phyloP scores from a whole-genome alignment of 1,140 invertebrate species.

The Formica selysi region DNA sequence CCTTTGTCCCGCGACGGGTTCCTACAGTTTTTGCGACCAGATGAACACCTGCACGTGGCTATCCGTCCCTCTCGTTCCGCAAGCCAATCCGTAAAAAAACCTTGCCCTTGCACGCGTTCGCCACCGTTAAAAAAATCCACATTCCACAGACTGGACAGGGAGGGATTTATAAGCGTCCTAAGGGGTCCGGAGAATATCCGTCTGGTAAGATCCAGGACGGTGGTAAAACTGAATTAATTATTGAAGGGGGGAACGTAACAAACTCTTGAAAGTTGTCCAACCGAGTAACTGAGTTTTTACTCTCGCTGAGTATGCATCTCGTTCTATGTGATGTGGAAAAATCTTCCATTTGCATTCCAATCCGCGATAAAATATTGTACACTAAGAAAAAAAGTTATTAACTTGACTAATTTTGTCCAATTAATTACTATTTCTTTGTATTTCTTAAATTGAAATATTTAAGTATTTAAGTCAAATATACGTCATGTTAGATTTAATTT shows the following conservation, averaged over 20 bases:
- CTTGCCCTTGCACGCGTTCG: slow-evolving; percentile 82
- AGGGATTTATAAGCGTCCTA: slow-evolving; percentile 77
- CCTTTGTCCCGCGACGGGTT: slow-evolving; percentile 74
- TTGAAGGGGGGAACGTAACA: slow-evolving; percentile 36
- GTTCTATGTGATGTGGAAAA: neutral
- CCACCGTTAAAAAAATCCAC: slow-evolving; percentile 77
- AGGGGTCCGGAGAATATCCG: slow-evolving; percentile 58
- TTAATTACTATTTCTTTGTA: too few species aligned
- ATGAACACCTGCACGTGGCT: slow-evolving; percentile 33
- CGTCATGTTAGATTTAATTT: too few species aligned
- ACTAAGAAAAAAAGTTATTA: too few species aligned
- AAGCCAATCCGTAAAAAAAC: slow-evolving; percentile 74
- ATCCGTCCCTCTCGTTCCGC: slow-evolving; percentile 45
- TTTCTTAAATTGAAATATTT: too few species aligned
- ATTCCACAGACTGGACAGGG: slow-evolving; percentile 67
- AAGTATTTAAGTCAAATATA: too few species aligned
- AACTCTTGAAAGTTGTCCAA: slow-evolving; percentile 21
- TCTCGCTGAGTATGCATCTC: neutral
- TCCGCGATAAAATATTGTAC: neutral
- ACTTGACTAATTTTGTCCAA: too few species aligned
- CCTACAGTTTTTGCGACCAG: slow-evolving; percentile 13
- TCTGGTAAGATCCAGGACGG: slow-evolving; percentile 76
- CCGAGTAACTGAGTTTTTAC: slow-evolving; percentile 15
- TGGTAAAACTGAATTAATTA: slow-evolving; percentile 78
- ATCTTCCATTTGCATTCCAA: neutral